Evolutionary conservation across 2,797 vertebrate genomes (phyloP).

Genomic region (Propithecus deckenii): DNA sequence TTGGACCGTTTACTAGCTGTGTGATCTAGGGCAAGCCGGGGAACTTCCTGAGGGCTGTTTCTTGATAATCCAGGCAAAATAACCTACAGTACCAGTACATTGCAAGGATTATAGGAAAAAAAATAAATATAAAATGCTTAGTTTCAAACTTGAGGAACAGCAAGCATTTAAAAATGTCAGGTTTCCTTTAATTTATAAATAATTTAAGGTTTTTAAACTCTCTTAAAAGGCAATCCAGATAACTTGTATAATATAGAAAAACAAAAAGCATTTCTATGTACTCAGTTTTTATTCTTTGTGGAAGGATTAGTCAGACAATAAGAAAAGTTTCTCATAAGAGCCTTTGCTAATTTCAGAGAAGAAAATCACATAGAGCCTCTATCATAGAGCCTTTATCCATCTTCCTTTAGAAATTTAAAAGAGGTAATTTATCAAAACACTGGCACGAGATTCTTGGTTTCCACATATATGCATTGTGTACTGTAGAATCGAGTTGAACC

Average conservation of each 20-base stretch:
- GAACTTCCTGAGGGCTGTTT: background rate
- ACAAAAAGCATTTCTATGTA: background rate
- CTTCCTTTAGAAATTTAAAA: background rate
- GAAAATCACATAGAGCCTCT: background rate
- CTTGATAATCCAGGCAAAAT: background rate
- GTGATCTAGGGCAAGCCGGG: background rate
- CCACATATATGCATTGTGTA: background rate
- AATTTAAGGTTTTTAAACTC: background rate
- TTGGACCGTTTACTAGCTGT: background rate
- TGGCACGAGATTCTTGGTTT: background rate
- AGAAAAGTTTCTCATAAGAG: background rate
- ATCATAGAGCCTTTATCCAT: background rate
- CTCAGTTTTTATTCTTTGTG: background rate
- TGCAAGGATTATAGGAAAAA: background rate
- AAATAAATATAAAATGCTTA: background rate
- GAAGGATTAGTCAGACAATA: background rate
- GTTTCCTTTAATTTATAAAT: conserved; percentile 4
- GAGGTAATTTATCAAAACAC: background rate
- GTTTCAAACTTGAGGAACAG: background rate
- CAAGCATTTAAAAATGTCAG: background rate
- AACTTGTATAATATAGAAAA: background rate
- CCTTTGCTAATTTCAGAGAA: conserved; percentile 28
- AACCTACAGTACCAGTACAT: background rate
- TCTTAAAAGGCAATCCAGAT: background rate
- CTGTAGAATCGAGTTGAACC: background rate